Conservation (phyloP, 2,888 invertebrate species). For the Amphiduros pacificus region DNA sequence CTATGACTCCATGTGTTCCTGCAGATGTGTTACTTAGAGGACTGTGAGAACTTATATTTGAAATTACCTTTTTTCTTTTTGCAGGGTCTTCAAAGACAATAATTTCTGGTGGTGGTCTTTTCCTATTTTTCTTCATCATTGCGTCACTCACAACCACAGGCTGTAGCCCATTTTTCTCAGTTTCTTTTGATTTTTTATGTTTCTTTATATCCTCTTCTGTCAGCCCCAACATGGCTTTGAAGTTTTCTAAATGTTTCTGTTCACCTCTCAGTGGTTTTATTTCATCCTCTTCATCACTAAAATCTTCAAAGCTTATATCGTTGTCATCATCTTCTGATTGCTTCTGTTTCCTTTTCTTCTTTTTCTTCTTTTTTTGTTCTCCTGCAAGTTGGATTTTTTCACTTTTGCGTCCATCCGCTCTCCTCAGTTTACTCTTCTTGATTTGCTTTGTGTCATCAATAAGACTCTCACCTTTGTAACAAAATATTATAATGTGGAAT, state of each 20-base stretch:
- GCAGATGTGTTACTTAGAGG: no score
- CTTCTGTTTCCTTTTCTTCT: constrained; percentile 1
- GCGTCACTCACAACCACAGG: not conserved
- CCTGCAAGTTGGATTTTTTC: no score
- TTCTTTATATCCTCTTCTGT: not conserved
- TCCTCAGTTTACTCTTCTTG: no score
- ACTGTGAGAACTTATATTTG: no score
- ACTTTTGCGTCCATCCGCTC: no score
- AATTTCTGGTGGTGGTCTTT: constrained; percentile 30
- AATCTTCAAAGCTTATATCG: not conserved
- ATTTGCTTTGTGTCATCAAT: no score
- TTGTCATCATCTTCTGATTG: constrained; percentile 1
- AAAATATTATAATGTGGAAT: no score
- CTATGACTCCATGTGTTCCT: no score
- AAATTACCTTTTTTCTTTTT: constrained; percentile 25
- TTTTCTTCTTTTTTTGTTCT: constrained; percentile 1
- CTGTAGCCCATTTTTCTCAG: not conserved
- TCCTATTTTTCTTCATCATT: not conserved
- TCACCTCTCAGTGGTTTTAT: not conserved
- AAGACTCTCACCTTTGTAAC: no score
- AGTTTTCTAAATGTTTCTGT: constrained; percentile 3
- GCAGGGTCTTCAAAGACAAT: constrained; percentile 37
- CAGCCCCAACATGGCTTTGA: constrained; percentile 4
- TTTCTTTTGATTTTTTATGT: not conserved
- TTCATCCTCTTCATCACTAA: not conserved